Percentiles rank a stretch among this genome's conserved stretches.
Evolutionary conservation across 2,888 invertebrate species (phyloP).

Genomic region (Plutella xylostella): DNA sequence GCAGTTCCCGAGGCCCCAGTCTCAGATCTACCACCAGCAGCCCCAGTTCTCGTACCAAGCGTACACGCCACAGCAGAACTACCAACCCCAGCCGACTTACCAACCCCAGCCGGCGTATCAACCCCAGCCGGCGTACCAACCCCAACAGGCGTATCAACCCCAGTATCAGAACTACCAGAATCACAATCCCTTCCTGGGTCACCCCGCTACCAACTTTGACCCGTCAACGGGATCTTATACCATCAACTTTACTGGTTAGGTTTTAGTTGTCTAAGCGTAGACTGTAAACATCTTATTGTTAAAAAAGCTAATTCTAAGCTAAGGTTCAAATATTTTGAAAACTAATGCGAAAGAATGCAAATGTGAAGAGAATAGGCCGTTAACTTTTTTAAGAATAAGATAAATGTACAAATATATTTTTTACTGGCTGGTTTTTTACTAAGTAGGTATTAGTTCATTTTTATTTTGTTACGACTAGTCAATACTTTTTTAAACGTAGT

Average conservation of each 20-base stretch:
- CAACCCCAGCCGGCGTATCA: slow-evolving; percentile 27
- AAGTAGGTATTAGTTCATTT: slow-evolving; percentile 13
- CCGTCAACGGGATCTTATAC: slow-evolving; percentile 82
- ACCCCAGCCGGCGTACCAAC: slow-evolving; percentile 30
- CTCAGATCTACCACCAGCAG: slow-evolving; percentile 53
- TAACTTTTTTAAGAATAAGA: slow-evolving; percentile 8
- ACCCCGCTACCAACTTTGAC: slow-evolving; percentile 80
- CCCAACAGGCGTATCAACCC: slow-evolving; percentile 26
- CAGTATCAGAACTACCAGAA: slow-evolving; percentile 42
- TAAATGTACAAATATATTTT: slow-evolving; percentile 15
- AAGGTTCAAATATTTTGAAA: too few species aligned
- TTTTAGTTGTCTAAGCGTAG: too few species aligned
- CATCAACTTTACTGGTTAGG: slow-evolving; percentile 76
- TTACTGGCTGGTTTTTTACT: background rate
- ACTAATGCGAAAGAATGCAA: too few species aligned
- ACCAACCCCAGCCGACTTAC: slow-evolving; percentile 24
- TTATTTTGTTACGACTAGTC: slow-evolving; percentile 41
- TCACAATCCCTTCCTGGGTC: slow-evolving; percentile 69
- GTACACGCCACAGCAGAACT: slow-evolving; percentile 39
- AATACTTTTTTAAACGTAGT: slow-evolving; percentile 24
- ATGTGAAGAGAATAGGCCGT: too few species aligned
- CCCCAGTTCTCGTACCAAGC: slow-evolving; percentile 54
- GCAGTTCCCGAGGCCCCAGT: slow-evolving; percentile 34
- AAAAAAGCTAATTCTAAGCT: too few species aligned
- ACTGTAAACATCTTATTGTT: too few species aligned